Base-by-base conservation (phyloP, 2,113 vertebrate species). In the Pseudolaguvia tuberculata region DNA sequence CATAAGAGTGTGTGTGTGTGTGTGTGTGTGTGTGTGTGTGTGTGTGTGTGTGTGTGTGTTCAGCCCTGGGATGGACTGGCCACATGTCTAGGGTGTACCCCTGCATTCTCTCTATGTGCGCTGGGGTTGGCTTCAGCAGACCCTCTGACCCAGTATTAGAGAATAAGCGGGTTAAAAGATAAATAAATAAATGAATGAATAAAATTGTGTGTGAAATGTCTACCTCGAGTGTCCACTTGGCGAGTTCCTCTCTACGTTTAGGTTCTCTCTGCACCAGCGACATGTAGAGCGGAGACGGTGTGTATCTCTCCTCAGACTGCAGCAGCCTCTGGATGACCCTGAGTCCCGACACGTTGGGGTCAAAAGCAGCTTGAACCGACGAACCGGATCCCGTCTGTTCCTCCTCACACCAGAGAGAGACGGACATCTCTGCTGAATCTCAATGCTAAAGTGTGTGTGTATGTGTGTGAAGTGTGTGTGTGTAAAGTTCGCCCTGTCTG, bases 141-240 rank as follows among this genome's bases (percentile, higher is more conserved):
- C n/a, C n/a, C n/a, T n/a, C n/a, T n/a, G n/a, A n/a, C n/a, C n/a
- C n/a, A n/a, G n/a, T n/a, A n/a, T n/a, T n/a, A n/a, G n/a, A n/a
- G n/a, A n/a, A n/a, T n/a, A n/a, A n/a, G n/a, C n/a, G n/a, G n/a
- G n/a, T n/a, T n/a, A n/a, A n/a, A n/a, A n/a, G n/a, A n/a, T n/a
- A n/a, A n/a, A n/a, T n/a, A n/a, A n/a, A n/a, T n/a, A n/a, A n/a
- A n/a, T n/a, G n/a, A n/a, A n/a, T n/a, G n/a, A n/a, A n/a, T n/a
- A n/a, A n/a, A n/a, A n/a, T n/a, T n/a, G n/a, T n/a, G 18, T 45
- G 9, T 18, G 53, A 53, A 23, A 12, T 1, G 12, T 62, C n/a
- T 85, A 92, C 91, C 90, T 92, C 89, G 73, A 93, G 79, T 65
- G 86, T 87, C 91, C 90, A 92, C 63, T 90, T 90, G 82, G 87